Base-by-base conservation (phyloP, 2,113 vertebrate species). In the Pseudolaguvia tuberculata region DNA sequence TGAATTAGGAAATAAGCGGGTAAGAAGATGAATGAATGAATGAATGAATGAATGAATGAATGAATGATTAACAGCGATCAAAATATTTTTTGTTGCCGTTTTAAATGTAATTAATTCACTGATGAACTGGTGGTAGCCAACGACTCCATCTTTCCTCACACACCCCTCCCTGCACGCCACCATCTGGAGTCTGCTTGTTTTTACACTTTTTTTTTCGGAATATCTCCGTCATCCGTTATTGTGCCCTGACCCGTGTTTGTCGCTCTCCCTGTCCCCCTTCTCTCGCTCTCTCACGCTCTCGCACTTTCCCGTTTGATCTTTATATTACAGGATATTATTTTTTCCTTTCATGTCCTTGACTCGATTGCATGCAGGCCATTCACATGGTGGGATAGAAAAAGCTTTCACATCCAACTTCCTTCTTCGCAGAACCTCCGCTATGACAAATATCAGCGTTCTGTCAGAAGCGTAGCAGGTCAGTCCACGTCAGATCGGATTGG, bases 381-480 rank as follows among this genome's bases (percentile, higher is more conserved):
- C 23, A n/a, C n/a, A n/a, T n/a, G 25, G 23, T 25, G 6, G 45
- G 11, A 48, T 5, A 50, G n/a, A 27, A 67, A 48, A 45, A 67
- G 25, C 0, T 5, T 8, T 66, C 62, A 66, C 42, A 67, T 27
- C 1, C 6, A 50, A 53, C 50, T 69, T 69, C 13, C 52, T 52
- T 21, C 52, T 29, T 35, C 14, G 17, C 50, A 52, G 66, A 18
- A 69, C 27, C 29, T 52, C 52, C 48, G 31, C 18, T n/a, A 20
- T 29, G 66, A 31, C 25, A 25, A 14, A 69, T 52, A 35, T 35
- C 48, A 52, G 66, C 66, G 35, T 53, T 69, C 48, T 69, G 48
- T 20, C 66, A 52, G 48, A 69, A 69, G 66, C 27, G 52, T 48
- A 69, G 27, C 14, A 52, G 48, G 66, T 69, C 66, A 69, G 66